Percentiles rank a stretch among this genome's conserved stretches.
phyloP scores from a whole-genome alignment of 2,113 vertebrate species.

The Neodon shergylaensis region DNA sequence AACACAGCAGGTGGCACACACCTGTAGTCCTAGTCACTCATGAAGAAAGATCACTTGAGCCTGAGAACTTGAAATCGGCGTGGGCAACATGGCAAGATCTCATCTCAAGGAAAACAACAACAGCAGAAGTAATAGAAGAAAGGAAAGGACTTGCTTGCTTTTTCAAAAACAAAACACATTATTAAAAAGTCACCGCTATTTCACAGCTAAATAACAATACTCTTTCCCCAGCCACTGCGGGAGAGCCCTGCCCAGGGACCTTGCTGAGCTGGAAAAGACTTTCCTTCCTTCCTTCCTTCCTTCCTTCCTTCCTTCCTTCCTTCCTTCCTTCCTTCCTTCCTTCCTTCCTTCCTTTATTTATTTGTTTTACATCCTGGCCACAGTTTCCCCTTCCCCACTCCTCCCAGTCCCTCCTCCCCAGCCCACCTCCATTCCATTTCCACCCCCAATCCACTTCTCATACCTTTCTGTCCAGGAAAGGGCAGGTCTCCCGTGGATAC shows the following conservation, averaged over 20 bases:
- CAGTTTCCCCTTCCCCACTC: neutral
- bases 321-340: too few species aligned
- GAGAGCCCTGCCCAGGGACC: neutral
- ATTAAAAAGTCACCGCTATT: neutral
- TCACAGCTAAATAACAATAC: neutral
- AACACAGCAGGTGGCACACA: neutral
- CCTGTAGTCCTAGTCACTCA: neutral
- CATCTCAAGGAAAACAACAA: neutral
- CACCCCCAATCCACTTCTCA: neutral
- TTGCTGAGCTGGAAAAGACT: neutral
- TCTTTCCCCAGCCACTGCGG: fast-evolving
- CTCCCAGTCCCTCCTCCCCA: neutral
- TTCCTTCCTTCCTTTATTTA: too few species aligned
- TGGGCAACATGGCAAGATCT: neutral
- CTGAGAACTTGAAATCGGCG: neutral
- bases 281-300: neutral
- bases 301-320: neutral
- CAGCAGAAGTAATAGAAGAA: neutral
- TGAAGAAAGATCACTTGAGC: neutral
- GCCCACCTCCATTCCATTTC: neutral
- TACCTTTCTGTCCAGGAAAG: neutral
- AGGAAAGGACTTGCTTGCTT: neutral
- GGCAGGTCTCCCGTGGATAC: neutral
- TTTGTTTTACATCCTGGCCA: neutral
- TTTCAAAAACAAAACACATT: neutral